Evolutionary conservation across 2,113 vertebrate species (phyloP).

Genomic region (Catharus bicknelli): DNA sequence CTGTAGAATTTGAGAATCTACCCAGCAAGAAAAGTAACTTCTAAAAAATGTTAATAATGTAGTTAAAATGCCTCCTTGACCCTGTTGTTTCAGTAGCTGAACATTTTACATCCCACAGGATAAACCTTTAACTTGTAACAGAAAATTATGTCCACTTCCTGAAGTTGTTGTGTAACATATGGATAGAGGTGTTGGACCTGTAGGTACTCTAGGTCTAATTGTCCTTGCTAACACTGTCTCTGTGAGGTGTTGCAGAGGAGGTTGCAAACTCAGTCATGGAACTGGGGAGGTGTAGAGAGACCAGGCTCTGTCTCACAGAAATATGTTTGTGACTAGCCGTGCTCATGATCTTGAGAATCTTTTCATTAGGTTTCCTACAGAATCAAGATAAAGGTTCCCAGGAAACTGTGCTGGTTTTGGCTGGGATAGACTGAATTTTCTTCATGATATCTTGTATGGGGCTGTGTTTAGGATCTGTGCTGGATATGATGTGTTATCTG

Average conservation of each 20-base stretch:
- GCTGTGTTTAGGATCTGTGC: background rate
- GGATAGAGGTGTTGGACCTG: too few relatives aligned
- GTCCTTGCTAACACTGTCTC: background rate
- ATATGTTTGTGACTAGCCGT: background rate
- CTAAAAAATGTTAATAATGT: background rate
- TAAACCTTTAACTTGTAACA: background rate
- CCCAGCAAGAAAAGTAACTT: background rate
- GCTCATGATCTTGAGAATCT: background rate
- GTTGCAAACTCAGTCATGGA: background rate
- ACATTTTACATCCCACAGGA: background rate
- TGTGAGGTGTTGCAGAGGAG: background rate
- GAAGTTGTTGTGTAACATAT: background rate
- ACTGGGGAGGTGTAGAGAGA: background rate
- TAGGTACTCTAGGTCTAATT: background rate
- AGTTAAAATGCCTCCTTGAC: background rate
- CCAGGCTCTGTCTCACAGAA: background rate
- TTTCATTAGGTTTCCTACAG: background rate
- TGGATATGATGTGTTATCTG: background rate
- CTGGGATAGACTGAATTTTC: background rate
- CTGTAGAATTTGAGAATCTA: background rate
- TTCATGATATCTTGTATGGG: background rate
- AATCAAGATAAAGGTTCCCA: background rate
- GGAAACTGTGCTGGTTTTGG: background rate
- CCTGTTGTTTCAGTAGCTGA: background rate
- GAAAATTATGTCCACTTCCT: background rate